Evolutionary conservation across 2,113 vertebrate species (phyloP).

Genomic region (Corythoichthys haematopterus): DNA sequence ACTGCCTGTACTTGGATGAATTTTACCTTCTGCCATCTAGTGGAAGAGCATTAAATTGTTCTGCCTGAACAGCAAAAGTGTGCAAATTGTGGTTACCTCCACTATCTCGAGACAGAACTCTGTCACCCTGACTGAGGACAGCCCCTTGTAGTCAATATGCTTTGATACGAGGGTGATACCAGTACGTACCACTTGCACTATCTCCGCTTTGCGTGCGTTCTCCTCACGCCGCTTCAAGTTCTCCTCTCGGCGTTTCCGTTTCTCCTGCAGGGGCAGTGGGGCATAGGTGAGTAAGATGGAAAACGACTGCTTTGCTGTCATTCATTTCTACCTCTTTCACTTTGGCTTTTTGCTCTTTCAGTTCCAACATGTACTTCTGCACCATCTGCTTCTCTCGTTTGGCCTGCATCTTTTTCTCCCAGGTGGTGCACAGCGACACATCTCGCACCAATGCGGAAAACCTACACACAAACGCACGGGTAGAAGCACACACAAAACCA

Average conservation of each 20-base stretch:
- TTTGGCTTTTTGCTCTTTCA: constrained; percentile 77
- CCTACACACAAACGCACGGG: constrained; percentile 53
- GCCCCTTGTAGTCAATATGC: background rate
- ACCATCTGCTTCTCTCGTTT: constrained; percentile 77
- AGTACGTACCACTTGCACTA: constrained; percentile 89
- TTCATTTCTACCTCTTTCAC: constrained; percentile 73
- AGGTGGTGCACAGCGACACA: constrained; percentile 79
- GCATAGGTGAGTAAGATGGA: background rate
- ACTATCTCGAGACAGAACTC: background rate
- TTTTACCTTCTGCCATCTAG: no score
- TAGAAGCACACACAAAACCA: background rate
- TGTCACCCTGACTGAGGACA: background rate
- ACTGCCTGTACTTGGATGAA: no score
- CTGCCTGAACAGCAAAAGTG: no score
- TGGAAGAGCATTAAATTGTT: no score
- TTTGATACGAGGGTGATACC: background rate
- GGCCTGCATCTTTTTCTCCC: constrained; percentile 85
- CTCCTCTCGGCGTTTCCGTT: constrained; percentile 80
- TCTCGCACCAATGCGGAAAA: constrained; percentile 85
- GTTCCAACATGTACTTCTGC: constrained; percentile 70
- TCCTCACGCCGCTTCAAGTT: constrained; percentile 80
- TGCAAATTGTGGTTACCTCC: background rate
- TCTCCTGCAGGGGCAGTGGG: constrained; percentile 70
- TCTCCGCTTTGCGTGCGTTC: constrained; percentile 84
- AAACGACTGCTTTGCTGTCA: background rate